Evolutionary conservation across 2,113 vertebrate species (phyloP), one percentile per base, ranked within the genome.

Genomic region (Mastomys natalensis): DNA sequence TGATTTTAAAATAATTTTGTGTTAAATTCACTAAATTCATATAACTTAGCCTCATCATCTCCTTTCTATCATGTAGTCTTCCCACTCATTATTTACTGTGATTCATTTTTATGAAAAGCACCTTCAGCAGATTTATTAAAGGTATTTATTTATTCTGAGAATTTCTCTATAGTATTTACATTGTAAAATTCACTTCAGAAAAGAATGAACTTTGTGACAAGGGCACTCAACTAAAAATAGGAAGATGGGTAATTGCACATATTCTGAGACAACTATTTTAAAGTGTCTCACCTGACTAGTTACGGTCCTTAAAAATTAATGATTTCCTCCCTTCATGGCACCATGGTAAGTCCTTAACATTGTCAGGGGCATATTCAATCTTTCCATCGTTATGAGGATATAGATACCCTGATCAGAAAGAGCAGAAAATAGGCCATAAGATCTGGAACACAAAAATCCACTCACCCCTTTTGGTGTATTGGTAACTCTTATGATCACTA

Each of bases 401-500:
- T 10, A 60, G 8, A 21, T 4, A 37, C 4, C 34, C 7, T 45
- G 1, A 88, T 80, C 13, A 70, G 21, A 45, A 53, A 19, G 26
- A 78, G 24, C 37, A 92, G 29, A 66, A 87, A 53, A 43, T 29
- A 58, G 8, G 68, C 7, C 26, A n/a, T 11, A 87, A 60, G 2
- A 26, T n/a, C 9, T 34, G 37, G 7, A 16, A 40, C 17, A 0
- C 29, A 48, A 22, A n/a, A 53, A 87, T 37, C 5, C 9, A 58
- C 21, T 58, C 26, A 45, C 45, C 29, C 51, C 19, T 48, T 37
- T 2, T 55, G 29, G 45, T 68, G 13, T 8, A 16, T 3, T 45
- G 21, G 2, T 26, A 29, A 68, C 13, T n/a, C 8, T n/a, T 3
- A 1, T 29, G 5, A 45, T 43, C 22, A 31, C 1, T 72, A 6